Evolutionary conservation across 2,797 vertebrate genomes (phyloP).

Genomic region (Urocyon cinereoargenteus): DNA sequence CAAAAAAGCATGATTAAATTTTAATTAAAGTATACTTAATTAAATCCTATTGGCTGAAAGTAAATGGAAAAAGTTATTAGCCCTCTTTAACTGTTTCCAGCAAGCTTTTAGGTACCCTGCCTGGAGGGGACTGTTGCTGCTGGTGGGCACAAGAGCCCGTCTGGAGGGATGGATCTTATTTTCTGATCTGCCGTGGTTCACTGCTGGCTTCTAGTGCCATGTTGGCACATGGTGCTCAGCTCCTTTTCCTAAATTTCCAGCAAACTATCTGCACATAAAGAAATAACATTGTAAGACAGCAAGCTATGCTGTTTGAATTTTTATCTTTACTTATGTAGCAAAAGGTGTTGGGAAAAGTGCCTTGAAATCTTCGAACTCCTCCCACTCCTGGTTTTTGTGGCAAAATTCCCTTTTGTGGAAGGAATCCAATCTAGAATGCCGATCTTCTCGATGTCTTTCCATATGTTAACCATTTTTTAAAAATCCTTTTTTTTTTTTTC

Average conservation of each 20-base stretch:
- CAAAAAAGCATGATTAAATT: slow-evolving; percentile 76
- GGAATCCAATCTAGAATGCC: neutral
- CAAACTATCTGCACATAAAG: neutral
- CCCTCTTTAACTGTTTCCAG: slow-evolving; percentile 27
- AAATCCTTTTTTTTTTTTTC: neutral
- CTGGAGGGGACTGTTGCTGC: neutral
- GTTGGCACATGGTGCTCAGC: too few species aligned
- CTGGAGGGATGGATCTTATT: neutral
- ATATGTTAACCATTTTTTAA: neutral
- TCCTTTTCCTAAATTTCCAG: neutral
- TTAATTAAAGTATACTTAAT: slow-evolving; percentile 84
- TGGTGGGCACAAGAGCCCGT: neutral
- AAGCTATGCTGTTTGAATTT: neutral
- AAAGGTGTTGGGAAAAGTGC: neutral
- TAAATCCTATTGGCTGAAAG: slow-evolving; percentile 77
- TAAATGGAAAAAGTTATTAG: slow-evolving; percentile 78
- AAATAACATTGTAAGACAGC: neutral
- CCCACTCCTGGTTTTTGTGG: neutral
- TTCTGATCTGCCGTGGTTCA: neutral
- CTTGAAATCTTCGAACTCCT: neutral
- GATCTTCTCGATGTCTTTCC: neutral
- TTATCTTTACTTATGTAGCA: neutral
- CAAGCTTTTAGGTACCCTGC: neutral
- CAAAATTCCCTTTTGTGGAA: neutral
- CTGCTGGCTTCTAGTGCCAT: neutral